Conservation (phyloP, 2,797 vertebrate species). For the Sternarchorhynchus goeldii region DNA sequence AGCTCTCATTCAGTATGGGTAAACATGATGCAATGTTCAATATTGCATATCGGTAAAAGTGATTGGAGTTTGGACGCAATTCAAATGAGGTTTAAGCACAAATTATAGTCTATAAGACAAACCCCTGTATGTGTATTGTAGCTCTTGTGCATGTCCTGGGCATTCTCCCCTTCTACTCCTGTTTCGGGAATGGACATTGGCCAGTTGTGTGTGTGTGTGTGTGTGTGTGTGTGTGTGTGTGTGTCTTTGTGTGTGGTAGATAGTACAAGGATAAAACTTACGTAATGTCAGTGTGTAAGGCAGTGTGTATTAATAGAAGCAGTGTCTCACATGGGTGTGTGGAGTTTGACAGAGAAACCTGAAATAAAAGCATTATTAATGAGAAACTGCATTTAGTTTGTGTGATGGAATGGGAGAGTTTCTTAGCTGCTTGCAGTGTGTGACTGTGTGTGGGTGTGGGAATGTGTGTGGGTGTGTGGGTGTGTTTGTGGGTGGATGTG, state of each 20-base stretch:
- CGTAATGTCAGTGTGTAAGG: conserved; percentile 64
- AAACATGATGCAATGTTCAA: too few species aligned
- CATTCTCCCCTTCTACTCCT: conserved; percentile 29
- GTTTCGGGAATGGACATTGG: conserved; percentile 49
- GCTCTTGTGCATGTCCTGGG: conserved; percentile 27
- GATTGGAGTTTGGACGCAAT: too few species aligned
- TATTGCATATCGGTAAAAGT: too few species aligned
- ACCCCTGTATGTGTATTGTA: not conserved
- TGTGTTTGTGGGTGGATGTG: too few species aligned
- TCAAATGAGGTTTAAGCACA: too few species aligned
- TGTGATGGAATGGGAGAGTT: not conserved
- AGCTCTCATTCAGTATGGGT: too few species aligned
- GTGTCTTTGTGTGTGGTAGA: conserved; percentile 41
- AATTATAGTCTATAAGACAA: too few species aligned
- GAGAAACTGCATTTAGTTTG: too few species aligned
- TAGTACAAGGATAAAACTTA: conserved; percentile 73
- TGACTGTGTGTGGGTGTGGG: too few species aligned
- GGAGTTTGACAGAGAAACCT: conserved; percentile 19
- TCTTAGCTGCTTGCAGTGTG: not conserved
- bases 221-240: conserved; percentile 1
- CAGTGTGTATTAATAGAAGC: conserved; percentile 75
- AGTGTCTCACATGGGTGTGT: conserved; percentile 51
- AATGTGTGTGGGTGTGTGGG: too few species aligned
- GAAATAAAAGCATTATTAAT: conserved; percentile 24
- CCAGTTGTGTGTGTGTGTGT: conserved; percentile 37